A percentile compares a stretch with the other conserved stretches of the same genome.
These are phyloP conservation scores for Phaedon cochleariae DNA, from an alignment of 2,888 invertebrate species.

Conservation along the genomic window DNA sequence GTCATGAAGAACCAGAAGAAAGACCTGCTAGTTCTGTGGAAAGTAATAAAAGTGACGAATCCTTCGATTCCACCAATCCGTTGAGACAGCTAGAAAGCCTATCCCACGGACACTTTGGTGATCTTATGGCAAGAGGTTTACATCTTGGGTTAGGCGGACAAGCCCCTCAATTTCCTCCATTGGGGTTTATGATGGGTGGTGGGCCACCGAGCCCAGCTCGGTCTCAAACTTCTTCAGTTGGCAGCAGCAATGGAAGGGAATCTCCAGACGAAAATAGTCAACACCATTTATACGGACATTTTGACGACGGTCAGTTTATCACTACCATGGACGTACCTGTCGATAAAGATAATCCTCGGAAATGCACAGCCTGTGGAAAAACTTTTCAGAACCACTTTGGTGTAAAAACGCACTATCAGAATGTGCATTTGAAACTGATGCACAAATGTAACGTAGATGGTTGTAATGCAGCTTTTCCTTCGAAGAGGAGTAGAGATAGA, in stretches of 20 bases:
- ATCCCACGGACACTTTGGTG: constrained; percentile 80
- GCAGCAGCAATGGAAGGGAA: constrained; percentile 65
- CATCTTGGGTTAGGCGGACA: constrained; percentile 59
- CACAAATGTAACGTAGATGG: constrained; percentile 95
- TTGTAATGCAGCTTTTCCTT: constrained; percentile 94
- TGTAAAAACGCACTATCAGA: constrained; percentile 94
- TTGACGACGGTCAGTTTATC: constrained; percentile 78
- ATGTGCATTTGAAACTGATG: constrained; percentile 93
- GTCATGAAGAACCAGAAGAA: constrained; percentile 59
- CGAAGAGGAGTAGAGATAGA: constrained; percentile 89
- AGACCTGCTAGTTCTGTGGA: constrained; percentile 66
- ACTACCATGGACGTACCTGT: constrained; percentile 85
- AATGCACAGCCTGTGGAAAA: constrained; percentile 92
- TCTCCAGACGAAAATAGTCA: constrained; percentile 68
- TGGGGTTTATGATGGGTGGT: constrained; percentile 65
- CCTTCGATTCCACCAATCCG: constrained; percentile 73
- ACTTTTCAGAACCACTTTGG: constrained; percentile 93
- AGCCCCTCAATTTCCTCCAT: constrained; percentile 60
- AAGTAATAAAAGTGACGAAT: constrained; percentile 68
- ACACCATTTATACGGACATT: constrained; percentile 75
- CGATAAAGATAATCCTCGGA: constrained; percentile 89
- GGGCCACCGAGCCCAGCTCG: constrained; percentile 69
- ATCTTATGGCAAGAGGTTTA: constrained; percentile 60
- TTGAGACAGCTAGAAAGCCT: constrained; percentile 81
- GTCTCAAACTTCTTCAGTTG: constrained; percentile 71